Percentiles rank a stretch among this genome's conserved stretches.
Conservation (phyloP, 2,113 vertebrate species). For the Panthera leo region DNA sequence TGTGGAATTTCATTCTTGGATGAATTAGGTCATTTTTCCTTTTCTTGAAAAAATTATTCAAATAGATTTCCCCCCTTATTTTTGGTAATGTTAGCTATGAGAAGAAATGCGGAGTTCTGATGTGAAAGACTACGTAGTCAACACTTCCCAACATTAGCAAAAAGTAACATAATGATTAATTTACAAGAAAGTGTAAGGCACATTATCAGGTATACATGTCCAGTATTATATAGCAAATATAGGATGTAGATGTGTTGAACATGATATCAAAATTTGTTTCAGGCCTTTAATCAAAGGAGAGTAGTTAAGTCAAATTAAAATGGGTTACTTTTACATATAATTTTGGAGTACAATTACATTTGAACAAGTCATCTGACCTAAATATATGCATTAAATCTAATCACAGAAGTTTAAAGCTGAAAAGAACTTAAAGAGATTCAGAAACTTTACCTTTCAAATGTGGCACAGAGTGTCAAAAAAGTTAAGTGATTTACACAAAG, state of each 20-base stretch:
- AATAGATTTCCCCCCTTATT: background rate
- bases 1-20: slow-evolving; percentile 74
- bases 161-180: slow-evolving; percentile 7
- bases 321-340: background rate
- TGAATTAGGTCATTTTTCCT: slow-evolving; percentile 79
- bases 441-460: slow-evolving; percentile 37
- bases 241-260: background rate
- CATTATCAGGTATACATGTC: background rate
- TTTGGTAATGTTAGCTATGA: slow-evolving; percentile 40
- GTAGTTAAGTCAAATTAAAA: slow-evolving; percentile 27
- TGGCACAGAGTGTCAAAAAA: background rate
- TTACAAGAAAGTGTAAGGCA: background rate
- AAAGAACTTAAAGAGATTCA: slow-evolving; percentile 1
- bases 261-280: background rate
- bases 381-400: slow-evolving; percentile 39
- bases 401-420: background rate
- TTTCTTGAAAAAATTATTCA: slow-evolving; percentile 45
- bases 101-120: slow-evolving; percentile 36
- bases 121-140: background rate
- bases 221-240: background rate
- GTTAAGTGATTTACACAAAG: background rate
- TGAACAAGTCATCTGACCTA: background rate
- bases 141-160: slow-evolving; percentile 9
- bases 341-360: slow-evolving; percentile 2
- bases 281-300: background rate